A percentile compares a stretch with the other conserved stretches of the same genome.
phyloP scores from a whole-genome alignment of 2,888 invertebrate genomes.

The Mechanitis mazaeus region DNA sequence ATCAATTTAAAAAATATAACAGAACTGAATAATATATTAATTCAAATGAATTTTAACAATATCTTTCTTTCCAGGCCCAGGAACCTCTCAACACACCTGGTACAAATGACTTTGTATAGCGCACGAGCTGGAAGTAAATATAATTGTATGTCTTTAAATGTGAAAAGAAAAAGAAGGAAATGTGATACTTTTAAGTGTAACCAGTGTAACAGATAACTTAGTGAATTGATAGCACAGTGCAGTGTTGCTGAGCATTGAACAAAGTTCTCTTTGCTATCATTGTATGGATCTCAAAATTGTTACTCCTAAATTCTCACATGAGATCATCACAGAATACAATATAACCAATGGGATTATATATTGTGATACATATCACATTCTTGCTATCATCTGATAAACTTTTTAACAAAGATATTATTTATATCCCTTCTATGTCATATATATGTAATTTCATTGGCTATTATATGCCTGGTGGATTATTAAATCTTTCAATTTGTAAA shows the following conservation, averaged over 20 bases:
- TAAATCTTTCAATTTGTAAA: constrained; percentile 48
- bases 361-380: constrained; percentile 15
- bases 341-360: constrained; percentile 34
- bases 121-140: constrained; percentile 68
- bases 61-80: constrained; percentile 82
- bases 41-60: constrained; percentile 11
- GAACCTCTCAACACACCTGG: constrained; percentile 88
- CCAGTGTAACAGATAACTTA: constrained; percentile 60
- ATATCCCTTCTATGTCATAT: not conserved
- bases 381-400: not conserved
- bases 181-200: constrained; percentile 60
- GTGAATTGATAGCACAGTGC: constrained; percentile 61
- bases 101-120: constrained; percentile 87
- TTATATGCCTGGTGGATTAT: constrained; percentile 59
- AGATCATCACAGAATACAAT: constrained; percentile 24
- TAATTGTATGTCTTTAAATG: constrained; percentile 68
- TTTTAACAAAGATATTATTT: too few relatives aligned
- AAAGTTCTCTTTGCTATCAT: constrained; percentile 52
- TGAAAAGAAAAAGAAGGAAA: constrained; percentile 73
- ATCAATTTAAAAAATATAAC: too few relatives aligned
- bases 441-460: constrained; percentile 19
- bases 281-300: constrained; percentile 60
- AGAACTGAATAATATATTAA: not conserved
- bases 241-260: constrained; percentile 57
- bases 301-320: constrained; percentile 20